Percentiles rank a stretch among this genome's conserved stretches.
phyloP scores from a whole-genome alignment of 2,888 invertebrate genomes.

The Leptothorax acervorum region DNA sequence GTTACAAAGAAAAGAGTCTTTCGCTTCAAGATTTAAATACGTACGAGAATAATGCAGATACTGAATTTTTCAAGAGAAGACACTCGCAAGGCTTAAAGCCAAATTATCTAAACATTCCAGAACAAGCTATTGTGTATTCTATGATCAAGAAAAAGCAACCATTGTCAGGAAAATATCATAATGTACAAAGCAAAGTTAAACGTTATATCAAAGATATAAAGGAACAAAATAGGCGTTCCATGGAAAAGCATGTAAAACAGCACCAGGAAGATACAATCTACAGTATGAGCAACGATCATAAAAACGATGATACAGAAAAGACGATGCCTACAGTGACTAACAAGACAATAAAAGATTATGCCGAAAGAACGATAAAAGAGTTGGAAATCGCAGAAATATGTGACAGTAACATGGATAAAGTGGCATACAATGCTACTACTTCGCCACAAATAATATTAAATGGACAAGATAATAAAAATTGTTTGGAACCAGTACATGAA shows the following conservation, averaged over 20 bases:
- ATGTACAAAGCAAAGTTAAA: constrained; percentile 82
- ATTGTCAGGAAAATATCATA: constrained; percentile 72
- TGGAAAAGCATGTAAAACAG: constrained; percentile 61
- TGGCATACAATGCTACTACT: constrained; percentile 33
- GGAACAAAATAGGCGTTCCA: constrained; percentile 67
- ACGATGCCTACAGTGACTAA: constrained; percentile 56
- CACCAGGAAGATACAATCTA: constrained; percentile 42
- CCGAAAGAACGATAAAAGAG: constrained; percentile 77
- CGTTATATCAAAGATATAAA: constrained; percentile 77
- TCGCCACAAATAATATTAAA: constrained; percentile 58
- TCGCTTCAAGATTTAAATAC: constrained; percentile 81
- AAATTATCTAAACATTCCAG: constrained; percentile 54
- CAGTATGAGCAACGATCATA: constrained; percentile 46
- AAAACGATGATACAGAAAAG: constrained; percentile 55
- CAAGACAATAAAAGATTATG: constrained; percentile 77
- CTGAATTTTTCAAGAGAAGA: constrained; percentile 49
- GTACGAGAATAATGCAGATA: constrained; percentile 52
- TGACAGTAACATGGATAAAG: constrained; percentile 41
- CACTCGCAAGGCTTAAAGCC: constrained; percentile 58
- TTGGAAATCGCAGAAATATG: constrained; percentile 70
- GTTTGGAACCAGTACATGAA: constrained; percentile 47
- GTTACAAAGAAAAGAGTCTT: constrained; percentile 78
- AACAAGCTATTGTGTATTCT: constrained; percentile 57
- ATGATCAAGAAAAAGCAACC: constrained; percentile 59
- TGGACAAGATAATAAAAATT: constrained; percentile 63